A percentile compares a stretch with the other conserved stretches of the same genome.
Evolutionary conservation across 2,113 vertebrate species (phyloP).

Genomic region (Boleophthalmus pectinirostris): DNA sequence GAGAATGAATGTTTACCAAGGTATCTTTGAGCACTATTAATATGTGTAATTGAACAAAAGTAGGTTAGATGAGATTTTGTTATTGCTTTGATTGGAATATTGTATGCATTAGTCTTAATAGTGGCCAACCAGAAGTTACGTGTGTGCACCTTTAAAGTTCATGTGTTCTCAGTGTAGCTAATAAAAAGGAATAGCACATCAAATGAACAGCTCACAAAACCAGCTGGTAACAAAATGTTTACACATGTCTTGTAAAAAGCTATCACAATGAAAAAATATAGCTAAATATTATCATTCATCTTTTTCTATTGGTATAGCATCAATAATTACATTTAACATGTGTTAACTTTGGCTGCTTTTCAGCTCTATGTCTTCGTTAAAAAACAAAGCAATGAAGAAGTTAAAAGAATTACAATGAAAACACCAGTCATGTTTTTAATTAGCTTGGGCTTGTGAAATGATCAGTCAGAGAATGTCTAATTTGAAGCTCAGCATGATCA

Average conservation of each 20-base stretch:
- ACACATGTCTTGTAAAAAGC: too few relatives aligned
- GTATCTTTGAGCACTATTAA: too few relatives aligned
- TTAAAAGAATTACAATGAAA: conserved; percentile 35
- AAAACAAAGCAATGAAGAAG: conserved; percentile 25
- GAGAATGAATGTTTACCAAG: too few relatives aligned
- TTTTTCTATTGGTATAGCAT: not conserved
- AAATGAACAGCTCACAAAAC: too few relatives aligned
- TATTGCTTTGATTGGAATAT: too few relatives aligned
- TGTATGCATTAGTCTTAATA: too few relatives aligned
- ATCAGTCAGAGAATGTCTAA: conserved; percentile 46
- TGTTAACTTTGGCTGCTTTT: not conserved
- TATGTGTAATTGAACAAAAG: too few relatives aligned
- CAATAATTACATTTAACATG: not conserved
- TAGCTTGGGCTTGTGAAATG: conserved; percentile 47
- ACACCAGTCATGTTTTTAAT: conserved; percentile 51
- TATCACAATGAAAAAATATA: too few relatives aligned
- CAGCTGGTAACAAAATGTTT: too few relatives aligned
- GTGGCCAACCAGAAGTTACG: too few relatives aligned
- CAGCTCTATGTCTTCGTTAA: conserved; percentile 4
- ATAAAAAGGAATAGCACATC: not conserved
- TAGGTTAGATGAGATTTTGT: too few relatives aligned
- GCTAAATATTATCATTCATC: too few relatives aligned
- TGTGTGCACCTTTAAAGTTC: not conserved
- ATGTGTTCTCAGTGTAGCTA: not conserved
- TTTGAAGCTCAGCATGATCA: conserved; percentile 40